phyloP scores from a whole-genome alignment of 2,113 vertebrate species.

The Chloropsis hardwickii region DNA sequence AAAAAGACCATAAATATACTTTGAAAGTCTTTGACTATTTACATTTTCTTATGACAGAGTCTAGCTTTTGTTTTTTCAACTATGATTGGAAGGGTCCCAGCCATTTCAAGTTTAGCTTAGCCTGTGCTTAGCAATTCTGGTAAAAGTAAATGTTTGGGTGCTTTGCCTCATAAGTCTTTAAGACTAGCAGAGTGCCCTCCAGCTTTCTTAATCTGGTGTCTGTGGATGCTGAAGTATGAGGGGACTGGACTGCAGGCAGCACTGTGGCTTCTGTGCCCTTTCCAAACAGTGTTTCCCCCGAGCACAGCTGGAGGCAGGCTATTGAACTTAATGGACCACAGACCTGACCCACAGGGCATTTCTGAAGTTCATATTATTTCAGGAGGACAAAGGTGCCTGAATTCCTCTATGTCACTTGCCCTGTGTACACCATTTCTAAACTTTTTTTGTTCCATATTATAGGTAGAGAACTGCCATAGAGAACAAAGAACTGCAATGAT shows the following conservation, averaged over 20 bases:
- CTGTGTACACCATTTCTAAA: neutral
- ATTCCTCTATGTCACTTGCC: neutral
- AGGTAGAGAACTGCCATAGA: neutral
- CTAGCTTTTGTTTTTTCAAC: neutral
- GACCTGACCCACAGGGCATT: neutral
- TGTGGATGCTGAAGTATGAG: neutral
- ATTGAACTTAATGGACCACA: neutral
- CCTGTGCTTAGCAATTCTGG: neutral
- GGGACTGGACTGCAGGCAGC: neutral
- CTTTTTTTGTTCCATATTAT: neutral
- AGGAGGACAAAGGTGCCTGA: neutral
- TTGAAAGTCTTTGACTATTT: neutral
- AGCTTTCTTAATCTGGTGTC: neutral
- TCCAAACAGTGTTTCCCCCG: neutral
- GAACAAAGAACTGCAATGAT: neutral
- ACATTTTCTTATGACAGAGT: neutral
- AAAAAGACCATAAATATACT: neutral
- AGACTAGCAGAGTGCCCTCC: neutral
- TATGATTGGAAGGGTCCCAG: neutral
- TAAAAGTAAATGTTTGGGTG: neutral
- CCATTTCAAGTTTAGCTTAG: neutral
- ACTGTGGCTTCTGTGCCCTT: neutral
- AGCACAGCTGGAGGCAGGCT: neutral
- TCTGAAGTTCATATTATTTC: neutral
- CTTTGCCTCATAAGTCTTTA: neutral